Evolutionary conservation across 2,888 invertebrate species (phyloP), one percentile per base, ranked within the genome.

Genomic region (Leptinotarsa peninsularis): DNA sequence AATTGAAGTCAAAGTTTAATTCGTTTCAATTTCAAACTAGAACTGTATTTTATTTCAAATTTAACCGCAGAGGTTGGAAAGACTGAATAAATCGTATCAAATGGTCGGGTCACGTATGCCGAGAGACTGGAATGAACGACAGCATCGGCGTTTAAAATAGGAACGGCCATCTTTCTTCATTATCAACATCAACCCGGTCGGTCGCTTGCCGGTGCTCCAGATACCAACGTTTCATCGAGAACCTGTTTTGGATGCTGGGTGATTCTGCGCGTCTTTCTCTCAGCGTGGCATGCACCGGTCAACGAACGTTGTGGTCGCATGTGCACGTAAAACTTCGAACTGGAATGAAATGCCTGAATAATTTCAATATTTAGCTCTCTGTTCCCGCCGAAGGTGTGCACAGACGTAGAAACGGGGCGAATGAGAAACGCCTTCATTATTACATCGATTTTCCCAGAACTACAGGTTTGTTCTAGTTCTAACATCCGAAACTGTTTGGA

Each of bases 341-440:
- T 63, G 63, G 63, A 63, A 63, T 63, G 63, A 63, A 63, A 63
- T 63, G 43, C 63, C 63, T 63, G 43, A 27, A 63, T 63, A 43
- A 63, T 63, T 43, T 63, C 63, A 43, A 63, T 43, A 63, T 63
- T 33, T 4, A n/a, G 63, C 17, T 63, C 15, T 58, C 21, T 15
- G 21, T 23, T 58, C 58, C 58, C 23, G 58, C 58, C 58, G 10
- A 58, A 58, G 58, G 58, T 58, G 15, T 21, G 15, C 23, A 58
- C 23, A 14, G 21, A 58, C 23, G 23, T 4, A 23, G 58, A 58
- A 23, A 58, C 58, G 13, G 4, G 21, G 4, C 23, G 23, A 18
- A 14, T 23, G 23, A 58, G 58, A 23, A 23, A 23, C 15, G 21
- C 21, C 23, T 58, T 21, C 58, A 23, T 17, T 4, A n/a, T 43